Evolutionary conservation across 2,797 vertebrate genomes (phyloP), one percentile per base, ranked within the genome.

Genomic region (Amphiprion clarkii): DNA sequence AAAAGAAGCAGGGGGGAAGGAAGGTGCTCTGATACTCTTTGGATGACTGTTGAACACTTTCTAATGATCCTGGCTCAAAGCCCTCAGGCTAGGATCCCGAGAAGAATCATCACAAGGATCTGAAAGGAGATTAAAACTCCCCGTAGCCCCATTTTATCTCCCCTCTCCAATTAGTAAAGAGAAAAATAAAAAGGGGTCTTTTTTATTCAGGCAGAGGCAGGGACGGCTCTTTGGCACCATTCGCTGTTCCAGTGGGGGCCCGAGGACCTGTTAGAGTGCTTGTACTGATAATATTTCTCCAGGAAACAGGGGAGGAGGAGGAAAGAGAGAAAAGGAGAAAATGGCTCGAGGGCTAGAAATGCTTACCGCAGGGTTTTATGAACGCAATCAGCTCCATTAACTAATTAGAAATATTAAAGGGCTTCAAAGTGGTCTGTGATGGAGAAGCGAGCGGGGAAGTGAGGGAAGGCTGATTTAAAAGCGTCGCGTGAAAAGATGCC

Each of bases 391-490:
- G 84, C 84, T 91, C 93, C 94, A 95, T 95, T 95, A 95, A 93
- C 91, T 94, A 95, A 95, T 95, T 94, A 95, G 92, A 94, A 94
- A 94, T 95, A 95, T 94, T 94, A 92, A 94, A 94, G 81, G 82
- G 90, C 90, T 92, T 89, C 81, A 93, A 88, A 91, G 88, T 85
- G 88, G 88, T 78, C 82, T 79, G 82, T 78, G 85, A 85, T 88
- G 72, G 88, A 88, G 76, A 55, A 57, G 53, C 51, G 67, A 79
- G 72, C 60, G 44, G 67, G 57, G 63, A 59, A 79, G 76, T 58
- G 71, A 60, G 71, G 75, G 68, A 36, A 60, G 70, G 67, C 66
- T 92, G 90, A 94, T 94, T 94, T 94, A 91, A 92, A 92, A 89
- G 90, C 74, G 46, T 56, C 25, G 74, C 31, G 75, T 86, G 81